phyloP scores from a whole-genome alignment of 2,888 invertebrate species.

The Meta bourneti region DNA sequence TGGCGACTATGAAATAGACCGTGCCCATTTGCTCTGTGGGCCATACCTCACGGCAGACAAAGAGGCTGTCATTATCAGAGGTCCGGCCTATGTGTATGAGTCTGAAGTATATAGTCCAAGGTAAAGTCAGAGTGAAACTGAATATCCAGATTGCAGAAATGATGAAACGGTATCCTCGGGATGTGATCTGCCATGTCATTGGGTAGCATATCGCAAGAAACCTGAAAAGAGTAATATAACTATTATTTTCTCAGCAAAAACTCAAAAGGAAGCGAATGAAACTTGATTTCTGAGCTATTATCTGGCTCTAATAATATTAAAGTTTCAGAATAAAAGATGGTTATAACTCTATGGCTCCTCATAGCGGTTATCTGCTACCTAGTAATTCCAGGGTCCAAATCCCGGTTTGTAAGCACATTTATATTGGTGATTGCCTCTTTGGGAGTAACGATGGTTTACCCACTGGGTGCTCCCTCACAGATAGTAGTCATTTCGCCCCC shows the following conservation, averaged over 20 bases:
- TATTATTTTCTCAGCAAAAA: not conserved
- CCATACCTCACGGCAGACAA: slow-evolving; percentile 78
- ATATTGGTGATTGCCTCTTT: no score
- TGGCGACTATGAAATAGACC: slow-evolving; percentile 78
- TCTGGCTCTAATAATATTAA: no score
- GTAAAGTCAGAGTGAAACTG: slow-evolving; percentile 82
- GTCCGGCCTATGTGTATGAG: slow-evolving; percentile 80
- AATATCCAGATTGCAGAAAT: slow-evolving; percentile 82
- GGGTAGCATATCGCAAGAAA: slow-evolving; percentile 82
- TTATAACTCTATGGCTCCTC: no score
- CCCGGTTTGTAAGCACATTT: no score
- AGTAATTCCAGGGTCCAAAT: no score
- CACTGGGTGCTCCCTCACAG: no score
- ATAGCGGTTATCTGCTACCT: no score
- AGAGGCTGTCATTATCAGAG: slow-evolving; percentile 52
- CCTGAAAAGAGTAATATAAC: slow-evolving; percentile 63
- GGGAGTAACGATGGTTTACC: no score
- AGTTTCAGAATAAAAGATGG: no score
- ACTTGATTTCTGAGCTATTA: not conserved
- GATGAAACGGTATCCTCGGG: slow-evolving; percentile 81
- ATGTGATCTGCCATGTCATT: slow-evolving; percentile 82
- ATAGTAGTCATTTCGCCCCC: no score
- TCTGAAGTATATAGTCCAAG: slow-evolving; percentile 83
- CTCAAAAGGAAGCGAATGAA: not conserved
- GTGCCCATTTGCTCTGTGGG: slow-evolving; percentile 75